Percentiles rank a stretch among this genome's conserved stretches.
Conservation (phyloP, 2,797 vertebrate genomes). For the Acridotheres tristis region DNA sequence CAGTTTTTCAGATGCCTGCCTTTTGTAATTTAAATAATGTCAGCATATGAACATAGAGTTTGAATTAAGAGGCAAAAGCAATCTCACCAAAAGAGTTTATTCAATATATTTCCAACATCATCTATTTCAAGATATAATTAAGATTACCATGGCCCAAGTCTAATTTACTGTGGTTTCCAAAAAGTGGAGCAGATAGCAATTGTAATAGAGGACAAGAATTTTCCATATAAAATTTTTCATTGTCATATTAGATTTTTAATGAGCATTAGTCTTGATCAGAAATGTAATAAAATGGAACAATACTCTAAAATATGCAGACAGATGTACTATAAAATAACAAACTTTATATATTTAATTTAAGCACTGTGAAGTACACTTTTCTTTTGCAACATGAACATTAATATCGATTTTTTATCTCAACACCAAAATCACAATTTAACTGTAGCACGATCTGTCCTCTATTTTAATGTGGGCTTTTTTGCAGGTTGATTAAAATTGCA, state of each 20-base stretch:
- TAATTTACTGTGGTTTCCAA: constrained; percentile 51
- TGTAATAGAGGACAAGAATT: constrained; percentile 28
- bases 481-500: constrained; percentile 39
- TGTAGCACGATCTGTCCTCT: not conserved
- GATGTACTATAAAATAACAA: constrained; percentile 18
- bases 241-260: constrained; percentile 48
- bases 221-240: constrained; percentile 42
- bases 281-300: constrained; percentile 43
- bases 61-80: constrained; percentile 54
- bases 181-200: constrained; percentile 48
- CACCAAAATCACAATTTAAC: constrained; percentile 27
- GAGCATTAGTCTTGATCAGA: constrained; percentile 52
- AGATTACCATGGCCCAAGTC: constrained; percentile 37
- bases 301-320: constrained; percentile 33
- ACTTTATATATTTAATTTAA: constrained; percentile 24
- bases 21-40: constrained; percentile 67
- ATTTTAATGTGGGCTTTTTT: not conserved
- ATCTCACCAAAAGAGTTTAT: constrained; percentile 56
- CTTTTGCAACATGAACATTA: constrained; percentile 8
- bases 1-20: constrained; percentile 42
- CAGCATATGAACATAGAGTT: constrained; percentile 43
- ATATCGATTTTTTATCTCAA: constrained; percentile 42
- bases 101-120: constrained; percentile 51
- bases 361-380: not conserved
- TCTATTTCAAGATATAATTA: constrained; percentile 65